Percentiles rank a stretch among this genome's conserved stretches.
Conservation (phyloP, 2,888 invertebrate genomes). For the Entomobrya multifasciata region DNA sequence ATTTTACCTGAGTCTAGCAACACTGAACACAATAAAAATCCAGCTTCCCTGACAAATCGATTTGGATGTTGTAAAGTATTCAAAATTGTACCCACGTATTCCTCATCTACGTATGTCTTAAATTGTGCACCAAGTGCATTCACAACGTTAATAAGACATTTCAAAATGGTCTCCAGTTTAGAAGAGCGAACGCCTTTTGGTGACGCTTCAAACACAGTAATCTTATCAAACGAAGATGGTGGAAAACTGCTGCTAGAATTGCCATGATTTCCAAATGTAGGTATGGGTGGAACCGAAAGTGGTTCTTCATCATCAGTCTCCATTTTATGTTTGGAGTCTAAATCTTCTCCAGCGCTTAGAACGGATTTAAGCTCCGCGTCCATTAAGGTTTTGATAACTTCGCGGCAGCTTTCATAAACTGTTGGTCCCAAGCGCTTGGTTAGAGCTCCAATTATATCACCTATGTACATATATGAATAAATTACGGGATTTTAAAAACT, state of each 20-base stretch:
- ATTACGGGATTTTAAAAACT: too few relatives aligned
- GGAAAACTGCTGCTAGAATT: conserved; percentile 9
- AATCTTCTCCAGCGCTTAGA: conserved; percentile 36
- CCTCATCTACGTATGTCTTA: conserved; percentile 80
- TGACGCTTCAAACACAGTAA: conserved; percentile 80
- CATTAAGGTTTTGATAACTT: conserved; percentile 47
- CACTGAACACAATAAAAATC: conserved; percentile 82
- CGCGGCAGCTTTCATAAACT: conserved; percentile 53
- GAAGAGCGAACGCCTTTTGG: conserved; percentile 81
- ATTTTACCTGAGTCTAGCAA: conserved; percentile 81
- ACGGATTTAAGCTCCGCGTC: conserved; percentile 52
- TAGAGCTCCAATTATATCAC: conserved; percentile 68
- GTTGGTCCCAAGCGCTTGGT: conserved; percentile 61
- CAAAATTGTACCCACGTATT: conserved; percentile 81
- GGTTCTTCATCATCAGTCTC: conserved; percentile 57
- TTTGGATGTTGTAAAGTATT: conserved; percentile 82
- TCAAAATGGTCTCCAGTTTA: conserved; percentile 83
- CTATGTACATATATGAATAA: conserved; percentile 17
- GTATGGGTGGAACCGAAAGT: neutral
- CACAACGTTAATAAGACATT: conserved; percentile 82
- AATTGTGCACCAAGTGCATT: conserved; percentile 55
- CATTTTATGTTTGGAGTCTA: conserved; percentile 38
- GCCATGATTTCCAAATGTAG: conserved; percentile 7
- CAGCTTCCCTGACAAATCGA: conserved; percentile 83
- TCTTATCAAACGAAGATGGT: conserved; percentile 58